Percentiles rank a stretch among this genome's conserved stretches.
phyloP scores from a whole-genome alignment of 2,797 vertebrate species.

The Prionace glauca region DNA sequence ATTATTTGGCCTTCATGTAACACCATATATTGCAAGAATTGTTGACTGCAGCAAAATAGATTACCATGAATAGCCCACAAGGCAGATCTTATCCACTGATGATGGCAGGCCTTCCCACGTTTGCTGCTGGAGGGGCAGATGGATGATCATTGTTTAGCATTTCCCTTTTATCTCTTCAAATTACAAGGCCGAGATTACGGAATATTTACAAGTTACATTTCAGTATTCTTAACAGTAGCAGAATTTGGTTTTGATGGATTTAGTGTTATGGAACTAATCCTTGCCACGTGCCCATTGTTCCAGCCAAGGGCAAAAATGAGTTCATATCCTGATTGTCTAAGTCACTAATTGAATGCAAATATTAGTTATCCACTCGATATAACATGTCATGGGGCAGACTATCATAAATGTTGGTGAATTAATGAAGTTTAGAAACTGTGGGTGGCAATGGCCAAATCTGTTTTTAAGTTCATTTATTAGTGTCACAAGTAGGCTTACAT shows the following conservation, averaged over 20 bases:
- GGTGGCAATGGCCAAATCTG: background rate
- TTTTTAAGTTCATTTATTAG: too few species aligned
- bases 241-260: background rate
- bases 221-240: background rate
- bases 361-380: background rate
- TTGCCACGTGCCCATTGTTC: background rate
- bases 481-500: too few species aligned
- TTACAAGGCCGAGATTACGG: background rate
- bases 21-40: background rate
- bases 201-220: background rate
- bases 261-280: slow-evolving; percentile 7
- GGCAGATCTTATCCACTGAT: background rate
- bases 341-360: background rate
- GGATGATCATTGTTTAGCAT: background rate
- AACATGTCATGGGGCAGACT: background rate
- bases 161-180: slow-evolving; percentile 5
- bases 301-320: background rate
- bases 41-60: background rate
- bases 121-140: background rate
- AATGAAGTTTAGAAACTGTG: background rate
- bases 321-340: too few species aligned
- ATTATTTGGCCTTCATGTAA: background rate
- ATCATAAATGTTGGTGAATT: background rate
- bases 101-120: background rate
- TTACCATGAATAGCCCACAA: background rate